Percentiles rank a stretch among this genome's conserved stretches.
phyloP scores from a whole-genome alignment of 1,140 invertebrate genomes.

The Meloidogyne hapla region DNA sequence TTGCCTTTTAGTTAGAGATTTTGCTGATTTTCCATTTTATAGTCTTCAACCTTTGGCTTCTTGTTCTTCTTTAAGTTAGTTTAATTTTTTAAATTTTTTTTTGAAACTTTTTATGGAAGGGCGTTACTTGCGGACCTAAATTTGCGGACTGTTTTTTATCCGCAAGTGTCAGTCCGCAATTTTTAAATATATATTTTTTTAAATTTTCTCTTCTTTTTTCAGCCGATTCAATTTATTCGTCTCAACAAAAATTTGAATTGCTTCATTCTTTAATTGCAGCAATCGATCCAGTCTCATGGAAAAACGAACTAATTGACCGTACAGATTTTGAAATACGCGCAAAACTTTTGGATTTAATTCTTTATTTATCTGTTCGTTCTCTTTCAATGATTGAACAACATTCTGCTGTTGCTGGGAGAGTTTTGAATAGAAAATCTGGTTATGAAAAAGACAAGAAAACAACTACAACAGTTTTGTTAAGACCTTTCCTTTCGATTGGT shows the following conservation, averaged over 20 bases:
- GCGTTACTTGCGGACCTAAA: neutral
- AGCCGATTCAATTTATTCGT: conserved; percentile 32
- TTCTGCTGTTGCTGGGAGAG: conserved; percentile 45
- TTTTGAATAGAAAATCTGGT: neutral
- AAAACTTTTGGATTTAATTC: conserved; percentile 49
- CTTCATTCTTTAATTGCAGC: conserved; percentile 35
- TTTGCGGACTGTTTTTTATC: neutral
- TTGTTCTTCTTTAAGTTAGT: neutral
- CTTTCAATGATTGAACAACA: conserved; percentile 56
- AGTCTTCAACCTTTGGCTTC: conserved; percentile 27
- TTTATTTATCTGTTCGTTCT: conserved; percentile 55
- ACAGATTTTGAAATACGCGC: conserved; percentile 51
- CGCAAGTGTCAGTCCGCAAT: neutral
- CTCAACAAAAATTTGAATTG: conserved; percentile 39
- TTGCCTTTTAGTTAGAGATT: conserved; percentile 46
- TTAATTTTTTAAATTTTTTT: neutral
- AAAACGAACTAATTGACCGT: neutral
- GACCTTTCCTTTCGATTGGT: conserved; percentile 43
- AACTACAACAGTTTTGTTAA: conserved; percentile 57
- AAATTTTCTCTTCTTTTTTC: conserved; percentile 14
- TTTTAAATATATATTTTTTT: neutral
- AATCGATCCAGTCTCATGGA: conserved; percentile 39
- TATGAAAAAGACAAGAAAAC: conserved; percentile 21
- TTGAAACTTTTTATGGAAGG: neutral
- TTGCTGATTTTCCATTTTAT: conserved; percentile 61